Base-by-base conservation (phyloP, 1,140 invertebrate genomes). In the Gonatopus flavifemur region DNA sequence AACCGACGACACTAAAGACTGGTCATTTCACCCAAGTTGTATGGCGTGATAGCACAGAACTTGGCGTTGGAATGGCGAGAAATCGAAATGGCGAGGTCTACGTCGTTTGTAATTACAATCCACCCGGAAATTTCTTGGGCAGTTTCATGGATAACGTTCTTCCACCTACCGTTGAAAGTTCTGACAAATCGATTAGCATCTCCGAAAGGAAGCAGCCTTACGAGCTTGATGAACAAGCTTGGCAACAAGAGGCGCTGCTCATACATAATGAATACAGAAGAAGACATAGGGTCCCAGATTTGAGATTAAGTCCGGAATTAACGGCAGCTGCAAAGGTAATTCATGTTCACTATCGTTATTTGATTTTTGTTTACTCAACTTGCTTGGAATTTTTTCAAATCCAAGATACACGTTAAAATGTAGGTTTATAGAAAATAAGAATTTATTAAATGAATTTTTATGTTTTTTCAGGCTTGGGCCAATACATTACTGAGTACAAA, bases 91-190 rank as follows among this genome's bases (percentile, higher is more conserved):
- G 89, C 0, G 85, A 86, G 59, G 81, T 88, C 19, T 88, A 88
- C 57, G 88, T 94, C 0, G 92, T 95, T 0, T 88, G 88, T 16
- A 91, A 94, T 73, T 96, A 95, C 68, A 84, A 83, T 65, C 93
- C 93, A 0, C 84, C 90, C 3, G 93, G 93, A 1, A 95, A 95
- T 70, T 85, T 90, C 49, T 76, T 91, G 2, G 90, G 89, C 7
- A 83, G 84, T 60, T 95, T 90, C 66, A 72, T 80, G 1, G 83
- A 82, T 16, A 93, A 94, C 70, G 90, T 94, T 4, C 82, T 81
- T 15, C 79, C 83, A 22, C 69, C 74, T 51, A 49, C 71, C 67
- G 59, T 77, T 79, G 55, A 68, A 72, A 47, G 65, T 74, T 28
- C 83, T 7, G 54, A 35, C 2, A 74, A 69, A 55, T 56, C 53